These are phyloP conservation scores for Peucedramus taeniatus DNA, from an alignment of 2,113 vertebrate species.

Conservation along the genomic window DNA sequence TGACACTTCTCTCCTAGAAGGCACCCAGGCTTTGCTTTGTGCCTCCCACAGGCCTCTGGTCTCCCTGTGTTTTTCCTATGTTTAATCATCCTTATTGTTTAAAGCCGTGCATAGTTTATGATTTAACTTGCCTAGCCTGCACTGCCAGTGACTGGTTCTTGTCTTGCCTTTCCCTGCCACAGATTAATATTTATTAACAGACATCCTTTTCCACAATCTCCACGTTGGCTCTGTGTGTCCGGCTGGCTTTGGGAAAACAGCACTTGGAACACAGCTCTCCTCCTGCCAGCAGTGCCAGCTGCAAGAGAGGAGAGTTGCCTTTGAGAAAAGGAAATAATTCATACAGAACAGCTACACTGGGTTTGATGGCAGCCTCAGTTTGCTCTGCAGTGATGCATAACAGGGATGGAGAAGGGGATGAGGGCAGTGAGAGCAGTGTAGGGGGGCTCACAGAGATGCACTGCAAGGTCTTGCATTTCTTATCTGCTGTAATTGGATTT, in stretches of 20 bases:
- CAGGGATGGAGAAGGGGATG: neutral
- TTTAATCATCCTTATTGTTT: slow-evolving; percentile 52
- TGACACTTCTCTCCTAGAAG: neutral
- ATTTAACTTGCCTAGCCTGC: slow-evolving; percentile 32
- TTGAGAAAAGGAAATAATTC: neutral
- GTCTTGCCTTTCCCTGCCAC: slow-evolving; percentile 31
- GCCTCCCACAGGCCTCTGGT: slow-evolving; percentile 8
- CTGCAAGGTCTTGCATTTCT: neutral
- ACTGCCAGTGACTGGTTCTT: slow-evolving; percentile 11
- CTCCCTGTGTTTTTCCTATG: slow-evolving; percentile 18
- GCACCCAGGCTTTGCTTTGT: neutral
- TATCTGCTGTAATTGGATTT: neutral
- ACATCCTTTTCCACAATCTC: neutral
- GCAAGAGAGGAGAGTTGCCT: neutral
- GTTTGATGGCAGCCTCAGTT: neutral
- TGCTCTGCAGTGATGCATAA: neutral
- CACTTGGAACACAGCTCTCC: neutral
- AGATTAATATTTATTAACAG: slow-evolving; percentile 46
- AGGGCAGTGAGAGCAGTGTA: neutral
- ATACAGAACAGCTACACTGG: neutral
- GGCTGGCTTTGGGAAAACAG: neutral
- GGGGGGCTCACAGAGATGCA: neutral
- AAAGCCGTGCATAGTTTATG: slow-evolving; percentile 22
- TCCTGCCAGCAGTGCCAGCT: neutral
- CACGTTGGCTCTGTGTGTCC: neutral